phyloP scores from a whole-genome alignment of 2,113 vertebrate genomes.

The Corythoichthys haematopterus region DNA sequence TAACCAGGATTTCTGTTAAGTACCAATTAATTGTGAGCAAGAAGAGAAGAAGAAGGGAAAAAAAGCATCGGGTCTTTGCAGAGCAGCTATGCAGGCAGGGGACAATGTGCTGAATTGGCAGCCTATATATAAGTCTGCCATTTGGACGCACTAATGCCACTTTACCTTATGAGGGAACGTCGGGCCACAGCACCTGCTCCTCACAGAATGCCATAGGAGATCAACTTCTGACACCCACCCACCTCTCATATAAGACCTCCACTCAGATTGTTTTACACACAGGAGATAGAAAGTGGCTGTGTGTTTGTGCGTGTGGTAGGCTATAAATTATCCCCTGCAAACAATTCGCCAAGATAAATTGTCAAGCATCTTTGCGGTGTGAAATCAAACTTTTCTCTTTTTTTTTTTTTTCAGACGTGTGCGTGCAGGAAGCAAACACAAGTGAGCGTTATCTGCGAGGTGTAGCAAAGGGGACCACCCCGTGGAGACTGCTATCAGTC shows the following conservation, averaged over 20 bases:
- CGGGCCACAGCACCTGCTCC: constrained; percentile 90
- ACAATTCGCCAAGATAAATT: constrained; percentile 34
- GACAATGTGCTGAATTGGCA: constrained; percentile 95
- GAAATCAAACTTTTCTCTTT: constrained; percentile 3
- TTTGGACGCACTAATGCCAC: constrained; percentile 93
- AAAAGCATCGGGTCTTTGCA: constrained; percentile 25
- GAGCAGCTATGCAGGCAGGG: constrained; percentile 48
- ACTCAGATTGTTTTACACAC: constrained; percentile 84
- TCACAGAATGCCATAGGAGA: constrained; percentile 94
- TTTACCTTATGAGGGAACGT: constrained; percentile 99
- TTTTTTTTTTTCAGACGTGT: not conserved
- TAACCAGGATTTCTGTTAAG: not conserved
- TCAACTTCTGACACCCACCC: constrained; percentile 74
- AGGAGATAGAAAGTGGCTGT: not conserved
- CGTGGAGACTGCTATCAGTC: constrained; percentile 70
- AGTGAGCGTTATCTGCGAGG: constrained; percentile 77
- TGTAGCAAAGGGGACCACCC: constrained; percentile 72
- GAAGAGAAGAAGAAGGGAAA: not conserved
- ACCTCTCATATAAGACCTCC: constrained; percentile 18
- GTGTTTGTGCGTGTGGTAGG: not conserved
- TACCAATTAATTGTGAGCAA: constrained; percentile 2
- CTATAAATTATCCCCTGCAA: constrained; percentile 47
- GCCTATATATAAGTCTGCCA: constrained; percentile 98
- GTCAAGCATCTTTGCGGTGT: not conserved
- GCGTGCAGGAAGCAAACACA: constrained; percentile 45